phyloP scores from a whole-genome alignment of 2,113 vertebrate species.

The Pleuronectes platessa region DNA sequence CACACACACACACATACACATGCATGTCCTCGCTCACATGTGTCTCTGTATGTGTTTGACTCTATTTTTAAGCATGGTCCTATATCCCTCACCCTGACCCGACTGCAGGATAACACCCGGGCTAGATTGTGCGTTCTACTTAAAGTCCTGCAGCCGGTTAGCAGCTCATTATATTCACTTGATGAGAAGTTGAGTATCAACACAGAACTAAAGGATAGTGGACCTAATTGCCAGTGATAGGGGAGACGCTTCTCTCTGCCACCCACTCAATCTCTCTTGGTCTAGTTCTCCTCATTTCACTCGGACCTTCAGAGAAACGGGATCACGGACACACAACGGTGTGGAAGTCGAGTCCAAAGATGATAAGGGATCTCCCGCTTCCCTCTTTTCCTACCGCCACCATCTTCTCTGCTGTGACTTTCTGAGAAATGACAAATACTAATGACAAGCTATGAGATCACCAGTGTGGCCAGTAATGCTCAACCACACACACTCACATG shows the following conservation, averaged over 20 bases:
- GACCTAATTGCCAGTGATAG: slow-evolving; percentile 60
- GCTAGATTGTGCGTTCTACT: slow-evolving; percentile 24
- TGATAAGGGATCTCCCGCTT: slow-evolving; percentile 45
- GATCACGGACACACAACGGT: slow-evolving; percentile 25
- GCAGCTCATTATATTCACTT: slow-evolving; percentile 60
- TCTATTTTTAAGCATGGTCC: slow-evolving; percentile 52
- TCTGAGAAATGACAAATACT: slow-evolving; percentile 46
- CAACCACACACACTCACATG: slow-evolving; percentile 1
- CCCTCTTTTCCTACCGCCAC: not conserved
- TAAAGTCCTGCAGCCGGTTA: slow-evolving; percentile 46
- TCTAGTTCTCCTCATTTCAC: slow-evolving; percentile 42
- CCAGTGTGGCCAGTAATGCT: slow-evolving; percentile 7
- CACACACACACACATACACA: slow-evolving; percentile 10
- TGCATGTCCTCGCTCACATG: slow-evolving; percentile 12
- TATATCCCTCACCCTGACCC: slow-evolving; percentile 25
- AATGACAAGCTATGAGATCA: slow-evolving; percentile 59
- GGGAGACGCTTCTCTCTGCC: slow-evolving; percentile 58
- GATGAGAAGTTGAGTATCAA: slow-evolving; percentile 57
- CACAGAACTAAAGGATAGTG: slow-evolving; percentile 38
- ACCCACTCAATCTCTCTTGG: slow-evolving; percentile 56
- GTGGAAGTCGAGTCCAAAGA: slow-evolving; percentile 48
- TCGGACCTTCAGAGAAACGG: slow-evolving; percentile 45
- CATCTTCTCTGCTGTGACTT: slow-evolving; percentile 12
- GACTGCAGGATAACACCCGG: slow-evolving; percentile 7
- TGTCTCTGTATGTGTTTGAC: slow-evolving; percentile 15